Conservation (phyloP, 2,113 vertebrate species). For the Daboia siamensis region DNA sequence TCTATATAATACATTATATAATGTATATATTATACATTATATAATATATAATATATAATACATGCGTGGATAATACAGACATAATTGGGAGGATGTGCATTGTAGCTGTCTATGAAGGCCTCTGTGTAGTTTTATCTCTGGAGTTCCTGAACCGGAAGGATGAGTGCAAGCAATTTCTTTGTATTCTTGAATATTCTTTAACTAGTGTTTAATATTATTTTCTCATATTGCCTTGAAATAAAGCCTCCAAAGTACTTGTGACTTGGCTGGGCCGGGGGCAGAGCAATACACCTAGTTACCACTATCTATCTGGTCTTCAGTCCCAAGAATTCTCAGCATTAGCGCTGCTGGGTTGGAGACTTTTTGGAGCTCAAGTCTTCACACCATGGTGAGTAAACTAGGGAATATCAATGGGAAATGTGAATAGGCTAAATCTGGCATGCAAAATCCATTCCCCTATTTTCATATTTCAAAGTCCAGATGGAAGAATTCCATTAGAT, state of each 20-base stretch:
- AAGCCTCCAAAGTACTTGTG: background rate
- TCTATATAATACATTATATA: background rate
- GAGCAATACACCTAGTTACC: background rate
- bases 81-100: background rate
- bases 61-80: background rate
- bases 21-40: too few relatives aligned
- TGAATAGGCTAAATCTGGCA: background rate
- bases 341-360: background rate
- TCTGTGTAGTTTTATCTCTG: background rate
- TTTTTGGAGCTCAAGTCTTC: background rate
- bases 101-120: background rate
- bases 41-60: too few relatives aligned
- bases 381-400: background rate
- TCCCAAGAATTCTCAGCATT: background rate
- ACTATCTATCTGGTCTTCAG: background rate
- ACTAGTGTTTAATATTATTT: background rate
- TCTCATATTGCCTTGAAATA: background rate
- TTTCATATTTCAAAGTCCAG: background rate
- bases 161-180: background rate
- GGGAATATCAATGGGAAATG: background rate
- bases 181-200: background rate
- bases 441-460: background rate
- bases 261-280: background rate
- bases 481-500: background rate
- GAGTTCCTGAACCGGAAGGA: background rate